Base-by-base conservation (phyloP, 2,113 vertebrate species). In the Pithys albifrons region DNA sequence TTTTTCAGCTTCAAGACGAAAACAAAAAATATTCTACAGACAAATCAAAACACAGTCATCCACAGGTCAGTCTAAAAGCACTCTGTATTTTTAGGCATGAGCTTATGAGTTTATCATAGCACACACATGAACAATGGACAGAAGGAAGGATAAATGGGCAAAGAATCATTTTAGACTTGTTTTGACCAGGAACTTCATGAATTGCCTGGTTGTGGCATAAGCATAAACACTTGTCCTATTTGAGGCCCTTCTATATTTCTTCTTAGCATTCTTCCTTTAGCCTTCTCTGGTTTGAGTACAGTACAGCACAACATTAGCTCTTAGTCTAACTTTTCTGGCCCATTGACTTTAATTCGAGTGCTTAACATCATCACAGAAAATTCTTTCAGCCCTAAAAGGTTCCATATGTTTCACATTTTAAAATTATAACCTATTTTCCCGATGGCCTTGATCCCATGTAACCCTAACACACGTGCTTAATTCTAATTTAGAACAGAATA, bases 61-160 rank as follows among this genome's bases (percentile, higher is more conserved):
- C 97, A 51, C 98, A 99, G 99, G 99, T 99, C 70, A 96, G 98
- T 95, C 19, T 35, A 45, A 74, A 33, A 28, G 41, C 11, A n/a
- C 7, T 31, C 24, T 6, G 2, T 24, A 61, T 10, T 75, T 92
- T 66, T 61, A 78, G 23, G 5, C 29, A 46, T 48, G 25, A 74
- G 51, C 51, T 20, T 89, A n/a, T n/a, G n/a, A n/a, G 27, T 72
- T 37, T 14, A 2, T 64, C 81, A 33, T 18, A 78, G 35, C 28
- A 43, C 35, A 39, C 25, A 81, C 1, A 4, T 49, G 39, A 75
- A n/a, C 35, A 6, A 24, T 74, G 33, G 35, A 84, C 29, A 81
- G 72, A 78, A 52, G 41, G 33, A 93, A 88, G 20, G 57, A 73
- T 10, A 84, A 77, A 76, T 24, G 29, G 39, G 10, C 18, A 73